phyloP scores from a whole-genome alignment of 2,797 vertebrate genomes.

The Poecilia picta region DNA sequence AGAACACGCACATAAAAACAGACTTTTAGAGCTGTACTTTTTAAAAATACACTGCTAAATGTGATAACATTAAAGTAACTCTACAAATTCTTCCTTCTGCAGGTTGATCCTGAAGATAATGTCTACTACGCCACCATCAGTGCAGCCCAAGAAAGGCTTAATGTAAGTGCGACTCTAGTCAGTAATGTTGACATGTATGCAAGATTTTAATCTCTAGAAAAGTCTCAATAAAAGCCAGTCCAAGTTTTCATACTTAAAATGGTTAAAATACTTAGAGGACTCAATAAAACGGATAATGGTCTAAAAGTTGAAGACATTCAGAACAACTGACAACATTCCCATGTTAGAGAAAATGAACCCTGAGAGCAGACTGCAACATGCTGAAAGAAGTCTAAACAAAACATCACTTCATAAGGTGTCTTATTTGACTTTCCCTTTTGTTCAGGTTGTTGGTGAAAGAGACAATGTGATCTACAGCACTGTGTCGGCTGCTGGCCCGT shows the following conservation, averaged over 20 bases:
- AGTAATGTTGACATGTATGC: background rate
- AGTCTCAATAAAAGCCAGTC: too few species aligned
- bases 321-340: background rate
- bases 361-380: too few species aligned
- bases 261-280: too few species aligned
- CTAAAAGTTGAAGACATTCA: background rate
- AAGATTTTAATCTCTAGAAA: background rate
- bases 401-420: too few species aligned
- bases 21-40: too few species aligned
- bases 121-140: background rate
- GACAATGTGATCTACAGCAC: background rate
- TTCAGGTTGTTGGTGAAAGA: background rate
- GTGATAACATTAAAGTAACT: background rate
- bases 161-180: background rate
- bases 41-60: background rate
- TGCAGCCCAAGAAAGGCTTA: background rate
- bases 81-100: background rate
- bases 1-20: background rate
- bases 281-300: background rate
- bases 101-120: background rate
- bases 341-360: too few species aligned
- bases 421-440: too few species aligned
- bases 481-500: background rate
- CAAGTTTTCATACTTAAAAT: too few species aligned
- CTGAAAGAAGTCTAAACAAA: too few species aligned